Conservation (phyloP, 92 coral and sea anemone species). For the Phenganax marumi region DNA sequence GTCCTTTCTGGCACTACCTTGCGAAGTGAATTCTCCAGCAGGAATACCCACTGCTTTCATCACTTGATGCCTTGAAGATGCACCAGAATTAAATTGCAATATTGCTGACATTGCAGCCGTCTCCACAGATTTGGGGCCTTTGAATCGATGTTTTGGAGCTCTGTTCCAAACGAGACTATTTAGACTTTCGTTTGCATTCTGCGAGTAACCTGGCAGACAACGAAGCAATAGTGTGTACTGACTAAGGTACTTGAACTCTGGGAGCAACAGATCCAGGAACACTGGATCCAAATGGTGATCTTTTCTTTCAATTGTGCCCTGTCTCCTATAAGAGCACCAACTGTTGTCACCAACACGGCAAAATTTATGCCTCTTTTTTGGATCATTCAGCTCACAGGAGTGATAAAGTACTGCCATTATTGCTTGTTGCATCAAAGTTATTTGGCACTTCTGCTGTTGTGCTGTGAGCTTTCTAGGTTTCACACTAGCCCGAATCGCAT, state of each 20-base stretch:
- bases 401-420: conserved; percentile 44
- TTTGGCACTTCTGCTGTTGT: not conserved
- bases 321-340: conserved; percentile 52
- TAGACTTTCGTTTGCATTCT: not conserved
- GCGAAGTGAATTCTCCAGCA: conserved; percentile 10
- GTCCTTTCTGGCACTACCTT: conserved; percentile 20
- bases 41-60: conserved; percentile 44
- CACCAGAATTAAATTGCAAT: conserved; percentile 43
- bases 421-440: conserved; percentile 31
- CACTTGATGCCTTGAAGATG: conserved; percentile 19
- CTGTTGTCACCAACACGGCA: conserved; percentile 43
- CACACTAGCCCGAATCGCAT: conserved; percentile 36
- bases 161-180: not conserved
- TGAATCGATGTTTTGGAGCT: conserved; percentile 40
- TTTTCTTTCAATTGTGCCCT: conserved; percentile 24
- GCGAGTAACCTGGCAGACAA: conserved; percentile 25
- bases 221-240: conserved; percentile 28
- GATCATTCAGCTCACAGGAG: conserved; percentile 14
- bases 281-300: conserved; percentile 45
- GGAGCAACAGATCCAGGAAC: conserved; percentile 19
- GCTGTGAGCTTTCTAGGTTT: conserved; percentile 9
- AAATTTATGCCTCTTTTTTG: conserved; percentile 42
- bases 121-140: conserved; percentile 49
- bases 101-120: conserved; percentile 51
- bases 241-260: conserved; percentile 22